These are phyloP conservation scores for Rhadinocentrus ornatus DNA, from an alignment of 2,797 vertebrate genomes.

Conservation along the genomic window DNA sequence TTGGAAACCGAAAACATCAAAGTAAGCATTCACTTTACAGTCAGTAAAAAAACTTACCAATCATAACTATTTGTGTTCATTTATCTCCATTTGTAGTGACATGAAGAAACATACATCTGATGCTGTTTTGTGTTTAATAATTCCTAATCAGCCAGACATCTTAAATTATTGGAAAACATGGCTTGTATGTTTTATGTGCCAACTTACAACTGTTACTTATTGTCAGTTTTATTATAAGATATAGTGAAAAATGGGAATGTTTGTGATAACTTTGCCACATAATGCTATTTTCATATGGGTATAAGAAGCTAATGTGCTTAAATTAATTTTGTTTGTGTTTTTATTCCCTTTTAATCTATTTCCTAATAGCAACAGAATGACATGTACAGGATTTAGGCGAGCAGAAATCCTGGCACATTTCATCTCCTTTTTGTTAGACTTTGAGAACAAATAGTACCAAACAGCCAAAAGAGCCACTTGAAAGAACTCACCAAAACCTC, in stretches of 20 bases:
- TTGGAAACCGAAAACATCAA: background rate
- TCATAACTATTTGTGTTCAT: conserved; percentile 30
- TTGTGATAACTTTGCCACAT: conserved; percentile 70
- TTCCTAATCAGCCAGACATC: conserved; percentile 45
- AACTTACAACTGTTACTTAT: conserved; percentile 74
- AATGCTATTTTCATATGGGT: conserved; percentile 78
- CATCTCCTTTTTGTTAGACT: too few species aligned
- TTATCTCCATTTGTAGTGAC: conserved; percentile 18
- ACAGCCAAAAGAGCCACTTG: too few species aligned
- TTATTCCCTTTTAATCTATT: conserved; percentile 15
- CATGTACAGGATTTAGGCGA: background rate
- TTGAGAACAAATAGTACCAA: background rate
- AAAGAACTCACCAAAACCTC: too few species aligned
- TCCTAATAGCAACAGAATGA: background rate
- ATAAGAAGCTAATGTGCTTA: conserved; percentile 70
- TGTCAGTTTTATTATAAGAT: conserved; percentile 54
- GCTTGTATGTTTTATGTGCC: conserved; percentile 44
- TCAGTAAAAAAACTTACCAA: conserved; percentile 4
- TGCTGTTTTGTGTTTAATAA: conserved; percentile 44
- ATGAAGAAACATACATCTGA: conserved; percentile 34
- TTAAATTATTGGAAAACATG: conserved; percentile 76
- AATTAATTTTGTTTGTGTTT: conserved; percentile 50
- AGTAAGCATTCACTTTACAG: background rate
- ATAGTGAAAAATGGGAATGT: conserved; percentile 51
- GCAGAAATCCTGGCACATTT: background rate